Conservation (phyloP, 2,888 invertebrate species). For the Pammene fasciana region DNA sequence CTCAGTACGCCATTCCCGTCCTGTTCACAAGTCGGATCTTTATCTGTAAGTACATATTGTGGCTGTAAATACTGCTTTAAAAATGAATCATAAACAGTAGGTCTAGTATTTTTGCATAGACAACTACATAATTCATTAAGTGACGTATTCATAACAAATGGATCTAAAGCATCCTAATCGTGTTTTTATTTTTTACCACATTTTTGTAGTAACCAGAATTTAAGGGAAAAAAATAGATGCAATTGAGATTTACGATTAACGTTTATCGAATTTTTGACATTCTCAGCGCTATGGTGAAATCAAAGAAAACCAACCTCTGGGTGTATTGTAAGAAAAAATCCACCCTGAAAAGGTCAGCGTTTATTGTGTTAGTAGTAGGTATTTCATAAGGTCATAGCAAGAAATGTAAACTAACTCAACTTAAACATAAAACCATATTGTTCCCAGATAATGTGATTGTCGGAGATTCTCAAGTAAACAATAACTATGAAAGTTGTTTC, state of each 20-base stretch:
- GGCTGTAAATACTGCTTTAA: not conserved
- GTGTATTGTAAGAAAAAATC: not conserved
- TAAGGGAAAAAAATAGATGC: no score
- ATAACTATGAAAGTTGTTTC: conserved; percentile 40
- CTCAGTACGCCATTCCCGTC: conserved; percentile 49
- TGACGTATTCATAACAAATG: not conserved
- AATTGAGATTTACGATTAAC: no score
- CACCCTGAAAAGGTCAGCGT: not conserved
- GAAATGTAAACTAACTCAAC: conserved; percentile 29
- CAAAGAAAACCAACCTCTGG: no score
- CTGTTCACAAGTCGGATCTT: conserved; percentile 12
- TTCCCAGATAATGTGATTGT: conserved; percentile 35
- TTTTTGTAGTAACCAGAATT: no score
- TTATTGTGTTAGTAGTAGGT: not conserved
- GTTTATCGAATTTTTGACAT: no score
- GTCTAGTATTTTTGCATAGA: not conserved
- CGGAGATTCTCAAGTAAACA: conserved; percentile 36
- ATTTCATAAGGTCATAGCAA: conserved; percentile 15
- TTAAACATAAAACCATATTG: conserved; percentile 34
- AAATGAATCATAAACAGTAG: conserved; percentile 8
- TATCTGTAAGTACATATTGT: not conserved
- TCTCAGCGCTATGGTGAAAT: no score
- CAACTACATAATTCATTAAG: no score
- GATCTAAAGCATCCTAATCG: not conserved
- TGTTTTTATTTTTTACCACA: no score